Conservation (phyloP, 2,797 vertebrate species). For the Semaprochilodus insignis region DNA sequence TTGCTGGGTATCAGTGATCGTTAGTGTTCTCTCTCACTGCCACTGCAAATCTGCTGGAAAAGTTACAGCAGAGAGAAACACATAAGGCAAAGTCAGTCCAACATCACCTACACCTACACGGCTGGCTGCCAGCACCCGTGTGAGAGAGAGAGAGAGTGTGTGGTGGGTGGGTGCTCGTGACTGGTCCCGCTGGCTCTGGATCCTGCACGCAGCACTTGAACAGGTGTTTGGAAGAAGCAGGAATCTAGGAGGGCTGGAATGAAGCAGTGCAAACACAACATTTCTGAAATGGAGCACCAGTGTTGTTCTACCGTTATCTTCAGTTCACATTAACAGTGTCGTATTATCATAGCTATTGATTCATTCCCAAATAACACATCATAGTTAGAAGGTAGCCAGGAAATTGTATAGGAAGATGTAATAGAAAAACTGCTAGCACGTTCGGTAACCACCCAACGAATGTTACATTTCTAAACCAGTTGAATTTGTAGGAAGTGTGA, state of each 20-base stretch:
- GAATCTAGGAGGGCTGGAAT: neutral
- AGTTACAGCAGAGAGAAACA: neutral
- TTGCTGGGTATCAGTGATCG: no score
- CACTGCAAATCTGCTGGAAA: neutral
- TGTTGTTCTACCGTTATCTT: no score
- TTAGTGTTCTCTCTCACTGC: neutral
- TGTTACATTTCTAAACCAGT: no score
- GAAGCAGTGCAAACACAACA: neutral
- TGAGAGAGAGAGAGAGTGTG: neutral
- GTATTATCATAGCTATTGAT: no score
- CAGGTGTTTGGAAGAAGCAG: conserved; percentile 33
- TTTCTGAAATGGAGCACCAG: neutral
- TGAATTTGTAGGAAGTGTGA: no score
- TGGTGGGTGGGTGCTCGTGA: conserved; percentile 34
- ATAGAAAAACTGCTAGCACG: no score
- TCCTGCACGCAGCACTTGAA: conserved; percentile 16
- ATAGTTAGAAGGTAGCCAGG: no score
- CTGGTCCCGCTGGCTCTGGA: conserved; percentile 17
- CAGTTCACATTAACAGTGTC: no score
- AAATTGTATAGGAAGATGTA: no score
- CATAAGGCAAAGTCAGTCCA: neutral
- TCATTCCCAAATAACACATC: no score
- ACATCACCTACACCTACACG: conserved; percentile 18
- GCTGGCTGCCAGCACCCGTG: conserved; percentile 1
- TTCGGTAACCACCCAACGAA: no score